Evolutionary conservation across 2,113 vertebrate genomes (phyloP), one percentile per base, ranked within the genome.

Genomic region (Haemorhous mexicanus): DNA sequence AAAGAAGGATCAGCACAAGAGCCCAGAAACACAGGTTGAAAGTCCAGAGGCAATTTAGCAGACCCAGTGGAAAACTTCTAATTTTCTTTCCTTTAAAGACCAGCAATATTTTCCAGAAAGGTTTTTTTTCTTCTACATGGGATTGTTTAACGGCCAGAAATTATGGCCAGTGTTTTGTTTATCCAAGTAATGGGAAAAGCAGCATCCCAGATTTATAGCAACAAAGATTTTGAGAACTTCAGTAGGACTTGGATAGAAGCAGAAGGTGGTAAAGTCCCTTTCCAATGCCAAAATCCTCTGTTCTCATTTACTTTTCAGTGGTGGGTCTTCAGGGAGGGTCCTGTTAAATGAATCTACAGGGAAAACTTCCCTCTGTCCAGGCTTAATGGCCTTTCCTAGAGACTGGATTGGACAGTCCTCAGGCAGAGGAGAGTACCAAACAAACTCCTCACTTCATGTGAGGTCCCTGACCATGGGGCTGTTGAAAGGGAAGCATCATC

Each of bases 401-500:
- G 53, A 52, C 10, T 53, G 64, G 17, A 43, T 84, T 58, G 49
- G 20, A 39, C 7, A 30, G 20, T 50, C 37, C 46, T 49, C 23
- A 70, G 50, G 20, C 35, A 80, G 41, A 86, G 24, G 11, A 80
- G 20, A 63, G 21, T n/a, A 67, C 13, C 1, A 1, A 67, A 66
- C 15, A 69, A 73, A 23, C 9, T 49, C 11, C 50, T 30, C n/a
- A 28, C 5, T 10, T 44, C 13, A 13, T 72, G 26, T 52, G 39
- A 83, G 44, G 30, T 39, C 8, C 33, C 22, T 2, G 0, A 23
- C 56, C 18, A 35, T 1, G 24, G 24, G 52, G 3, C 1, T 61
- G 32, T 49, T 86, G 52, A 74, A 91, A 62, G 12, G 20, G 33
- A 84, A 66, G 32, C 61, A 32, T 13, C 3, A 24, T 10, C 21